Evolutionary conservation across 2,888 invertebrate species (phyloP), one percentile per base, ranked within the genome.

Genomic region (Glaucopsyche alexis): DNA sequence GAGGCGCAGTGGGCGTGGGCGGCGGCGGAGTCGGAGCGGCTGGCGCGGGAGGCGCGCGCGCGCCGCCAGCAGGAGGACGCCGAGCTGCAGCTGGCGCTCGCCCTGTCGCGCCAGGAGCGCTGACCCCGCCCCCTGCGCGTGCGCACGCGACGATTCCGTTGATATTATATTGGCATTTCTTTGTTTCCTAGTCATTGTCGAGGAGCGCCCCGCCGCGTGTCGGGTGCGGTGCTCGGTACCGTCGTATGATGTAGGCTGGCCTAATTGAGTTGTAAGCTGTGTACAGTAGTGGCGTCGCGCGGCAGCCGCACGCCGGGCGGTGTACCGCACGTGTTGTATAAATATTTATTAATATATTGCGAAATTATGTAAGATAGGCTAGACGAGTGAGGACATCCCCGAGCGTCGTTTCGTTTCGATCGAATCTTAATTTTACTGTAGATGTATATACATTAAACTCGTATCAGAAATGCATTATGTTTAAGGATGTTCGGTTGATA

Each of bases 1-100:
- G 95, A 95, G 80, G 94, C 95, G 83, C 96, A 96, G 86, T 86
- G 96, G 83, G 95, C 95, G 19, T 96, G 96, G 96, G 96, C 96
- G 5, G 95, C 95, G 14, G 92, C 94, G 45, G 96, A 96, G 83
- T 96, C 96, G 78, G 85, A 94, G 74, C 89, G 93, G 47, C 86
- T 95, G 55, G 95, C 96, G 83, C 94, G 94, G 75, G 94, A 95
- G 78, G 91, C 95, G 16, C 94, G 94, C 75, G 93, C 89, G 72
- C 88, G 94, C 77, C 88, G 94, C 70, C 88, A 94, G 72, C 94
- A 92, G 76, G 96, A 96, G 82, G 95, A 96, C 77, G 95, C 94
- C n/a, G 96, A 96, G 80, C 87, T 96, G 72, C 95, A 96, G 81
- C 92, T 95, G 52, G 96, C 96, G 0, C 89, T 96, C 71, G 95